These are phyloP conservation scores for Alsophila aescularia DNA, from an alignment of 2,888 invertebrate species.

Conservation along the genomic window DNA sequence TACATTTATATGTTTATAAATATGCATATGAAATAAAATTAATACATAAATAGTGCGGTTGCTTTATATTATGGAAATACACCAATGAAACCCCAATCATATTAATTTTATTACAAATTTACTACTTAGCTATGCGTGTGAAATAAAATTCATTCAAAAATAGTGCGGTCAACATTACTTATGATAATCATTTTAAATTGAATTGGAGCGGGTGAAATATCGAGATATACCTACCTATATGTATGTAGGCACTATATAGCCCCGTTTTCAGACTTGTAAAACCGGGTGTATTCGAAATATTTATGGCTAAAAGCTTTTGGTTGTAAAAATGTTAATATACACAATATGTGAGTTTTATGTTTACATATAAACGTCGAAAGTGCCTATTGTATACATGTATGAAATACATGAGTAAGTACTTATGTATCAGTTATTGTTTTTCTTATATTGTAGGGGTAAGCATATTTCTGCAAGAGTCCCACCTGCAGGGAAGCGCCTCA, in stretches of 20 bases:
- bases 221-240: not conserved
- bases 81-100: not conserved
- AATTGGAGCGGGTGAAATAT: not conserved
- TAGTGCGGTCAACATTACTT: not conserved
- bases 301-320: conserved; percentile 75
- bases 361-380: conserved; percentile 7
- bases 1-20: too few relatives aligned
- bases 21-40: too few relatives aligned
- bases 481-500: too few relatives aligned
- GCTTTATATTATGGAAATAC: too few relatives aligned
- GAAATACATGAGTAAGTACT: not conserved
- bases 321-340: conserved; percentile 56
- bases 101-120: not conserved
- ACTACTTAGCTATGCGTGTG: not conserved
- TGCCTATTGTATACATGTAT: not conserved
- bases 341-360: conserved; percentile 50
- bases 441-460: not conserved
- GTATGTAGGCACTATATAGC: not conserved
- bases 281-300: conserved; percentile 59
- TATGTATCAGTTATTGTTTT: not conserved
- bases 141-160: not conserved
- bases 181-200: not conserved
- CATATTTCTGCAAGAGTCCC: too few relatives aligned
- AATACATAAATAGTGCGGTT: too few relatives aligned
- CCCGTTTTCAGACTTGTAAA: conserved; percentile 32